Evolutionary conservation across 2,113 vertebrate genomes (phyloP).

Genomic region (Myrmecobius fasciatus): DNA sequence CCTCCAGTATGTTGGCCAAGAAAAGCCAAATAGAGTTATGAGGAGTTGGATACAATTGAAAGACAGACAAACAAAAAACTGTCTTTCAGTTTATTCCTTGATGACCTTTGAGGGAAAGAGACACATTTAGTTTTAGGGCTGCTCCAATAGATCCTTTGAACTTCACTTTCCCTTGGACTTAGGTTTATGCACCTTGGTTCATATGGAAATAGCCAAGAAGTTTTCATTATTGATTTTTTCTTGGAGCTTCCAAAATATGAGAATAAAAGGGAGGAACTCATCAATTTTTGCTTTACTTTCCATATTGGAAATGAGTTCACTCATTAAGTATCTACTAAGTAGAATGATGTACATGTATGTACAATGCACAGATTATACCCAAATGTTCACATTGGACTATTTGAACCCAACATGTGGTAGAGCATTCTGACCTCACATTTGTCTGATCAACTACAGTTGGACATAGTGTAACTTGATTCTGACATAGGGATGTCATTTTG

Average conservation of each 20-base stretch:
- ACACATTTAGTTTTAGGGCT: background rate
- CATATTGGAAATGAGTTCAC: background rate
- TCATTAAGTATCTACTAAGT: background rate
- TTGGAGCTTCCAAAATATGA: background rate
- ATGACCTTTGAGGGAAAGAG: constrained; percentile 9
- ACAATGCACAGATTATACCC: background rate
- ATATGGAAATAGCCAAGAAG: background rate
- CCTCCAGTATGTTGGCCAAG: too few species aligned
- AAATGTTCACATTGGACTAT: background rate
- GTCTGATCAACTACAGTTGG: background rate
- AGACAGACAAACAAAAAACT: background rate
- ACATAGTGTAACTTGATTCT: background rate
- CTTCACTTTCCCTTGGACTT: background rate
- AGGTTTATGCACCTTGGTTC: background rate
- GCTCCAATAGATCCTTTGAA: background rate
- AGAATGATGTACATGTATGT: background rate
- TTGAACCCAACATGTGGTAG: background rate
- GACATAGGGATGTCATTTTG: background rate
- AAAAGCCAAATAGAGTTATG: too few species aligned
- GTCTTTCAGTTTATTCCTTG: background rate
- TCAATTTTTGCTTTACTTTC: background rate
- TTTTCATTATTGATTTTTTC: constrained; percentile 22
- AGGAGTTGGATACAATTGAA: too few species aligned
- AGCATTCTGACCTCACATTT: background rate
- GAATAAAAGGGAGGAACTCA: constrained; percentile 7